phyloP scores from a whole-genome alignment of 2,797 vertebrate species.

The Melanotaenia trifasciata region DNA sequence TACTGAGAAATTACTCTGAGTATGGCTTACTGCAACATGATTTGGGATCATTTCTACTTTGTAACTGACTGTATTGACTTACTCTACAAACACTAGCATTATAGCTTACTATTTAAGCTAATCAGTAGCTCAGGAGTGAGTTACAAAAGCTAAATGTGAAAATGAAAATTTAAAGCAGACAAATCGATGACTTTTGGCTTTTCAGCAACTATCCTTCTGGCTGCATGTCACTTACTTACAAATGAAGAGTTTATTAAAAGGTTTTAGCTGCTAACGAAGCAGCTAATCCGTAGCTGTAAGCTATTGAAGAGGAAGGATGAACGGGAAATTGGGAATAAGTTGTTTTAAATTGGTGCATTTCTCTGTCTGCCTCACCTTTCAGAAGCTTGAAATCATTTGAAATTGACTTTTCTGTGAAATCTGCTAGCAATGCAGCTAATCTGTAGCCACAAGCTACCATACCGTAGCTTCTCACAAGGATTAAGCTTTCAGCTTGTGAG shows the following conservation, averaged over 20 bases:
- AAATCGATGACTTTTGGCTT: neutral
- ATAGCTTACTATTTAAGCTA: neutral
- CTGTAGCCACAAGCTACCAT: slow-evolving; percentile 31
- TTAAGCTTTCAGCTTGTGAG: slow-evolving; percentile 41
- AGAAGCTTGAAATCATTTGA: slow-evolving; percentile 24
- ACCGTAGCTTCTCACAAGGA: slow-evolving; percentile 44
- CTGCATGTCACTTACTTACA: neutral
- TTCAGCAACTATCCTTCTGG: neutral
- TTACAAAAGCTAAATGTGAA: neutral
- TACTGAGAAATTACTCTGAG: neutral
- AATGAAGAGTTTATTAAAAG: neutral
- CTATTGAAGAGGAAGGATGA: slow-evolving; percentile 4
- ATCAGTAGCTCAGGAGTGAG: neutral
- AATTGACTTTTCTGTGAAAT: slow-evolving; percentile 25
- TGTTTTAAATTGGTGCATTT: slow-evolving; percentile 4
- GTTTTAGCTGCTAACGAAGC: slow-evolving; percentile 10
- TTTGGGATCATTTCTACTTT: neutral
- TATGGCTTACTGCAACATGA: neutral
- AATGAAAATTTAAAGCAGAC: neutral
- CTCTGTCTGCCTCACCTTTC: neutral
- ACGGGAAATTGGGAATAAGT: neutral
- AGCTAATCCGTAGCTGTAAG: slow-evolving; percentile 38
- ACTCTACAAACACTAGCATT: neutral
- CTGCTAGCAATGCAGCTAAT: slow-evolving; percentile 44
- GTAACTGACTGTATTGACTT: neutral